Percentiles rank a stretch among this genome's conserved stretches.
Conservation (phyloP, 2,113 vertebrate species). For the Hippocampus comes region DNA sequence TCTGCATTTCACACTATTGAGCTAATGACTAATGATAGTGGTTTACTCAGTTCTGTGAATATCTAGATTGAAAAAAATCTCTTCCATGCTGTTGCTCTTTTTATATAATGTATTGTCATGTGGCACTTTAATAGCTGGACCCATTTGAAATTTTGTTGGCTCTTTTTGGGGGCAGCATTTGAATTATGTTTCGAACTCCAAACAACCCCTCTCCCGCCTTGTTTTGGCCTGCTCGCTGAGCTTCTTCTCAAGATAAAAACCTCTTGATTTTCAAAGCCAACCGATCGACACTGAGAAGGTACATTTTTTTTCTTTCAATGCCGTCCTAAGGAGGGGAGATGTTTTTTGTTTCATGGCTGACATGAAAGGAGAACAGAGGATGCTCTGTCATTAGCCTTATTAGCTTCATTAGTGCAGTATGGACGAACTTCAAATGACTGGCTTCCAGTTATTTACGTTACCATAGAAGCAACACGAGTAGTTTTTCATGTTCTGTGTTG, state of each 20-base stretch:
- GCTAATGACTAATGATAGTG: not conserved
- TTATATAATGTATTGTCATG: conserved; percentile 71
- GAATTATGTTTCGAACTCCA: conserved; percentile 69
- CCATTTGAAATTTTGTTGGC: conserved; percentile 66
- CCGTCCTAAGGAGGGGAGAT: conserved; percentile 58
- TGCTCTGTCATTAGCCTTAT: conserved; percentile 61
- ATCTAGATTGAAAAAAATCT: conserved; percentile 61
- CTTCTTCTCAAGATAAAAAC: conserved; percentile 46
- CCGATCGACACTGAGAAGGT: conserved; percentile 50
- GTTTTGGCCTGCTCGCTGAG: conserved; percentile 46
- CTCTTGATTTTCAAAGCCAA: conserved; percentile 56
- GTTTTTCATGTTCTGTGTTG: conserved; percentile 29
- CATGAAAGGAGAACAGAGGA: conserved; percentile 56
- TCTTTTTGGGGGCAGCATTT: conserved; percentile 65
- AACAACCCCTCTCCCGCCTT: conserved; percentile 58
- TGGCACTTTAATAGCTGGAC: conserved; percentile 65
- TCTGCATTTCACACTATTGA: no score
- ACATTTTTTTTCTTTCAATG: conserved; percentile 43
- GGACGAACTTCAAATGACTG: conserved; percentile 60
- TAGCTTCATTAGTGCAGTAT: conserved; percentile 59
- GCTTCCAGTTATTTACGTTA: conserved; percentile 62
- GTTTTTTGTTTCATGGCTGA: conserved; percentile 49
- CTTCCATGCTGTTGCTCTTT: conserved; percentile 74
- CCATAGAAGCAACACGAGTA: conserved; percentile 31
- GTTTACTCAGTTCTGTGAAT: conserved; percentile 44